Percentiles rank a stretch among this genome's conserved stretches.
phyloP scores from a whole-genome alignment of 2,888 invertebrate genomes.

The Drosophila fulvimacula region DNA sequence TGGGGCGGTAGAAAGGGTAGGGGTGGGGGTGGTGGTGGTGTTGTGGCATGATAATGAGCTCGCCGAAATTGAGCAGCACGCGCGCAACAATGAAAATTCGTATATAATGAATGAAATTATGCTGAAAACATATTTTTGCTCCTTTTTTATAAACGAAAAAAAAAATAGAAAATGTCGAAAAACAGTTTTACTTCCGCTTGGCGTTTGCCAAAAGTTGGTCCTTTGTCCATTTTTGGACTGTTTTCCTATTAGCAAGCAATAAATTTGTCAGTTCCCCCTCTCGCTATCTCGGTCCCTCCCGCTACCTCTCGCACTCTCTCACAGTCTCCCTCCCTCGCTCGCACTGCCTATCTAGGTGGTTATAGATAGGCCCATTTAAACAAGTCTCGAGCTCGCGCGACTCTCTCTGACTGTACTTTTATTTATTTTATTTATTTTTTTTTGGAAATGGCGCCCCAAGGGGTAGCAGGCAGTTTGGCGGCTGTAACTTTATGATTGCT shows the following conservation, averaged over 20 bases:
- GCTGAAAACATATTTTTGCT: conserved; percentile 58
- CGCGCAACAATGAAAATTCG: conserved; percentile 48
- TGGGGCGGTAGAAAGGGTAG: not conserved
- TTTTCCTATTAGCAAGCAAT: conserved; percentile 67
- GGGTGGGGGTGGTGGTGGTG: conserved; percentile 1
- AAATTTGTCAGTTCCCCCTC: conserved; percentile 55
- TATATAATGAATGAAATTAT: conserved; percentile 63
- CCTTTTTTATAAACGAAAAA: conserved; percentile 1
- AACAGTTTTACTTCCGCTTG: conserved; percentile 62
- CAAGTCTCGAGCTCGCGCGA: conserved; percentile 14
- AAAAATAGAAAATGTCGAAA: conserved; percentile 42
- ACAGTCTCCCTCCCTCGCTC: not conserved
- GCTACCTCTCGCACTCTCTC: not conserved
- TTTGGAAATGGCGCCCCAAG: conserved; percentile 21
- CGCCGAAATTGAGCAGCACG: conserved; percentile 54
- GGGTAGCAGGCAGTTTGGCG: conserved; percentile 23
- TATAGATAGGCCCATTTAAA: conserved; percentile 59
- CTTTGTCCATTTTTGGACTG: conserved; percentile 58
- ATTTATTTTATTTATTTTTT: conserved; percentile 6
- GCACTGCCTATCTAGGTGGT: conserved; percentile 28
- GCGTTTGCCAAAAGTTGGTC: conserved; percentile 53
- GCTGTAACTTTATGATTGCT: conserved; percentile 70
- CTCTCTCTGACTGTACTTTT: conserved; percentile 12
- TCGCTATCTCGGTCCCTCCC: not conserved
- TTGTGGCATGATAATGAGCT: conserved; percentile 46